Evolutionary conservation across 2,797 vertebrate species (phyloP).

Genomic region (Myotis myotis): DNA sequence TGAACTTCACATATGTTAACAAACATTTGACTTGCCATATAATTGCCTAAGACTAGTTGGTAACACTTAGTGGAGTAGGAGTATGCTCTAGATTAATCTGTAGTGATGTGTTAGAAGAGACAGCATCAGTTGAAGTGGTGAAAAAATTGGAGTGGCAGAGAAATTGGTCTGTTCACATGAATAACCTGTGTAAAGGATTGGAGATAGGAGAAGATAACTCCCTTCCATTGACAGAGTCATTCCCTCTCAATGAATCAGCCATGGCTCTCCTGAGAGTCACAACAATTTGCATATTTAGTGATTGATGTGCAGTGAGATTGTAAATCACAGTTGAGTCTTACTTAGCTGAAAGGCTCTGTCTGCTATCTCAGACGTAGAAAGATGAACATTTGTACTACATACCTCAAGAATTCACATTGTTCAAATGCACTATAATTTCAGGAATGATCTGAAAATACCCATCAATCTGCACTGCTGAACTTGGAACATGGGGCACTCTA

Average conservation of each 20-base stretch:
- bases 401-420: conserved; percentile 46
- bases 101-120: background rate
- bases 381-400: conserved; percentile 23
- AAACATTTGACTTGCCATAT: background rate
- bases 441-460: conserved; percentile 48
- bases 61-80: background rate
- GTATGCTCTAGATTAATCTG: background rate
- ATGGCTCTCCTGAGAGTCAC: background rate
- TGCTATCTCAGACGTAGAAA: conserved; percentile 38
- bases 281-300: conserved; percentile 58
- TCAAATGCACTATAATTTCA: conserved; percentile 43
- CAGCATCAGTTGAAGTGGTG: background rate
- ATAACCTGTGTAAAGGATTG: conserved; percentile 1
- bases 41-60: background rate
- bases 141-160: background rate
- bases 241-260: conserved; percentile 53
- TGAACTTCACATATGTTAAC: background rate
- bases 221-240: conserved; percentile 35
- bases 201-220: background rate
- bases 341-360: conserved; percentile 30
- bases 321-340: conserved; percentile 41
- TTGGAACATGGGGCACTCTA: conserved; percentile 27
- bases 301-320: conserved; percentile 33
- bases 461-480: conserved; percentile 44
- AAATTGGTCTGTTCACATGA: conserved; percentile 31